These are phyloP conservation scores for Apoda limacodes DNA, from an alignment of 2,888 invertebrate genomes.

Conservation along the genomic window DNA sequence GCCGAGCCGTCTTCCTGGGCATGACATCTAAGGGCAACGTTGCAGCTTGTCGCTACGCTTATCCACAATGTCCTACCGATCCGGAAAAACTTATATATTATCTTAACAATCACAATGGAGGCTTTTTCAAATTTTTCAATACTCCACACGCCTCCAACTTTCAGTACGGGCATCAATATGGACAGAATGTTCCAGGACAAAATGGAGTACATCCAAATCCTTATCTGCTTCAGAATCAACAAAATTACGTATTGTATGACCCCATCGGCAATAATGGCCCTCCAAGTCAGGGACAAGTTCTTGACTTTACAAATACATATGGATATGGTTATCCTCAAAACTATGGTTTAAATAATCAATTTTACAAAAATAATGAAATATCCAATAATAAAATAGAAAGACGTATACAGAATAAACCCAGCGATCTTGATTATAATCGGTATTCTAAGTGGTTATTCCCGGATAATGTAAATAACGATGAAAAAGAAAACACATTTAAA, in stretches of 20 bases:
- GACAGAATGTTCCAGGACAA: no score
- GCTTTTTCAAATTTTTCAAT: slow-evolving; percentile 84
- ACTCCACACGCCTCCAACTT: slow-evolving; percentile 46
- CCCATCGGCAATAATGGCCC: no score
- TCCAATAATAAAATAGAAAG: slow-evolving; percentile 31
- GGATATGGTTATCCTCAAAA: slow-evolving; percentile 22
- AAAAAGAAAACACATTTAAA: slow-evolving; percentile 22
- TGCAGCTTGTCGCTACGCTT: slow-evolving; percentile 72
- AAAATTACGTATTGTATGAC: slow-evolving; percentile 18
- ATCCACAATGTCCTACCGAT: slow-evolving; percentile 80
- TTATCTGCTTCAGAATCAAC: no score
- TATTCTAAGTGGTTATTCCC: slow-evolving; percentile 41
- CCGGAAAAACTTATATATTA: slow-evolving; percentile 80
- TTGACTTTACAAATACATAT: slow-evolving; percentile 10
- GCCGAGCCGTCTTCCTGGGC: slow-evolving; percentile 80
- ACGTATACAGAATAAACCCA: slow-evolving; percentile 44
- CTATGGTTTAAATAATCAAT: slow-evolving; percentile 29
- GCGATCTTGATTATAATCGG: slow-evolving; percentile 16
- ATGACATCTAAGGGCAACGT: slow-evolving; percentile 74
- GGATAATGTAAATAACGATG: slow-evolving; percentile 17
- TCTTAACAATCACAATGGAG: slow-evolving; percentile 87
- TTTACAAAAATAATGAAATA: slow-evolving; percentile 25
- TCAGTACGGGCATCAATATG: slow-evolving; percentile 27
- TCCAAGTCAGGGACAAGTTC: slow-evolving; percentile 5
- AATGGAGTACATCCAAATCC: no score